Evolutionary conservation across 2,797 vertebrate genomes (phyloP).

Genomic region (Sylvia borin): DNA sequence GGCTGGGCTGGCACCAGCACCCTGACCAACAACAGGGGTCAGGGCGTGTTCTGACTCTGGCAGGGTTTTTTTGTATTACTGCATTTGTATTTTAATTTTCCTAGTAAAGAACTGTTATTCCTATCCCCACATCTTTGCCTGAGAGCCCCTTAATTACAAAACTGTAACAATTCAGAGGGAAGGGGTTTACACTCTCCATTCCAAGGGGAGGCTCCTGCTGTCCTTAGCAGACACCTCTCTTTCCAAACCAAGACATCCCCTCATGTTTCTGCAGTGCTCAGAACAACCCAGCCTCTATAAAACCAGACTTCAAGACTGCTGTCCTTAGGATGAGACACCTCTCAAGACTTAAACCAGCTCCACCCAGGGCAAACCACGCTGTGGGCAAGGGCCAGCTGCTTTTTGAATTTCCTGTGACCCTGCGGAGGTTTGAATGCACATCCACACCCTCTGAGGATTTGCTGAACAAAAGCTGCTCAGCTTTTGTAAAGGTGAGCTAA

Average conservation of each 20-base stretch:
- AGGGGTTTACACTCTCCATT: background rate
- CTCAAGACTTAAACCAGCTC: background rate
- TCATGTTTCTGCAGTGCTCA: background rate
- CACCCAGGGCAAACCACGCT: background rate
- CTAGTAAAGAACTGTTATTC: background rate
- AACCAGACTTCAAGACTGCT: background rate
- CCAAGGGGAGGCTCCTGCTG: background rate
- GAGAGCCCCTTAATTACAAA: background rate
- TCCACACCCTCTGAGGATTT: background rate
- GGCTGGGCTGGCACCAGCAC: background rate
- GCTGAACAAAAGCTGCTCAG: background rate
- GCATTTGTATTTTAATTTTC: background rate
- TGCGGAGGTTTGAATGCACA: background rate
- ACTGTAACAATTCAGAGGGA: background rate
- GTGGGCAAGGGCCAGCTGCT: background rate
- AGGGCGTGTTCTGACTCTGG: background rate
- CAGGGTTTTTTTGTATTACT: background rate
- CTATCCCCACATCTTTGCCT: background rate
- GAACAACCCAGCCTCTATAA: background rate
- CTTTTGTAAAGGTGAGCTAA: background rate
- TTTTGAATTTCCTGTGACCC: background rate
- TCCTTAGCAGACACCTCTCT: background rate
- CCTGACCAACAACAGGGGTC: background rate
- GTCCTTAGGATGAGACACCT: background rate
- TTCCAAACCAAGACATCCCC: background rate